Conservation (phyloP, 2,797 vertebrate genomes). For the Anableps anableps region DNA sequence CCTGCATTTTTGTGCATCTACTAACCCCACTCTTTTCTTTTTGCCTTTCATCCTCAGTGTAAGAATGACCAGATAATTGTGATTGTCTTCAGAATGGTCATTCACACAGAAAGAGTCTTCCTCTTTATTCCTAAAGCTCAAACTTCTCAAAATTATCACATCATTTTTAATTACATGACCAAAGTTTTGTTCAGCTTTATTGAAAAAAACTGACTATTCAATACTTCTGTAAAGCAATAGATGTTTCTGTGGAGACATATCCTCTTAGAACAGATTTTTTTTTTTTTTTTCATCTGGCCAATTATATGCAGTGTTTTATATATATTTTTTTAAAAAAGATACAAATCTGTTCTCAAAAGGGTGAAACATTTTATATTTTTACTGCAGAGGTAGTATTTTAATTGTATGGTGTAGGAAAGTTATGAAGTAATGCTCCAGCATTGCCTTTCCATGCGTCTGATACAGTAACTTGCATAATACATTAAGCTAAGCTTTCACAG, state of each 20-base stretch:
- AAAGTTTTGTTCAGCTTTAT: slow-evolving; percentile 38
- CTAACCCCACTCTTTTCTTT: neutral
- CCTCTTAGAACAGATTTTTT: neutral
- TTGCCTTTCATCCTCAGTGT: neutral
- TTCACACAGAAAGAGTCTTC: slow-evolving; percentile 22
- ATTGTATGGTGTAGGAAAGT: neutral
- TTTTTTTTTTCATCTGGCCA: neutral
- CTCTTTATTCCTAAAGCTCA: slow-evolving; percentile 19
- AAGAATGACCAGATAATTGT: slow-evolving; percentile 3
- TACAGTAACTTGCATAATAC: neutral
- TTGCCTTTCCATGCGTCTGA: neutral
- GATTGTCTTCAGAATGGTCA: neutral
- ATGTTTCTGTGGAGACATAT: neutral
- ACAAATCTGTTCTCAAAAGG: neutral
- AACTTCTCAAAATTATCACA: slow-evolving; percentile 33
- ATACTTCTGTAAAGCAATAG: neutral
- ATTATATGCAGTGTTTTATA: neutral
- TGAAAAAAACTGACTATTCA: neutral
- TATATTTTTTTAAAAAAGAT: neutral
- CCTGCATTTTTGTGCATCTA: slow-evolving; percentile 20
- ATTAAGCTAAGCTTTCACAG: neutral
- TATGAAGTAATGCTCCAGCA: neutral
- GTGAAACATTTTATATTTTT: neutral
- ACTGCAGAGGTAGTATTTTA: neutral
- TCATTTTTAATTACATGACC: slow-evolving; percentile 36